Base-by-base conservation (phyloP, 2,797 vertebrate species). In the Acestrorhynchus altus region DNA sequence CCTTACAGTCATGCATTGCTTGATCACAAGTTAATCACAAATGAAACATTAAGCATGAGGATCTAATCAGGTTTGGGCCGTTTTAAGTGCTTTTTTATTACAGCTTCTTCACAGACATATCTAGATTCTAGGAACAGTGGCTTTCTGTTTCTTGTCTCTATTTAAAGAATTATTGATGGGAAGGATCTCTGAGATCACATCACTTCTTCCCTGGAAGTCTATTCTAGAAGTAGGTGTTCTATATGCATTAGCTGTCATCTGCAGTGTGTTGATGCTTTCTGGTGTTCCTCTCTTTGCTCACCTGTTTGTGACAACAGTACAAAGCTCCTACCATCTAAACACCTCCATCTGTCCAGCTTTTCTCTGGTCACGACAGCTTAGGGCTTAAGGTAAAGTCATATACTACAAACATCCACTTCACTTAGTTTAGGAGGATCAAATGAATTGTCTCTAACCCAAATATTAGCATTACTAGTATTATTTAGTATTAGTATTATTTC, bases 301-400 rank as follows among this genome's bases (percentile, higher is more conserved):
- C 72, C 80, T 80, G 83, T 71, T 56, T 8, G 26, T 70, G 75
- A 72, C 75, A 74, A 57, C 31, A 72, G n/a, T 35, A 82, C 70
- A 82, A 72, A 80, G 66, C 47, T 18, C 13, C 26, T 3, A 67
- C 52, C 57, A 63, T 59, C 68, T 24, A 70, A 74, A 74, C 61
- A 79, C 70, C 77, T 73, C 60, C 35, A 56, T 47, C 47, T 51
- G 15, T 20, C 9, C 15, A 10, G 18, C 60, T 51, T 67, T 65
- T 56, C 66, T 35, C 77, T 72, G 77, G 52, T 6, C 74, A 72
- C 64, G 74, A 78, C 81, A 81, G 54, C 77, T 73, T 72, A 71
- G 9, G 39, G 24, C 71, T 18, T 18, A 56, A 64, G 2, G 2
- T 64, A 22, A 44, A 44, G 40, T 11, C 11, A 44, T 9, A 44